Base-by-base conservation (phyloP, 2,797 vertebrate species). In the Pseudopleuronectes americanus region DNA sequence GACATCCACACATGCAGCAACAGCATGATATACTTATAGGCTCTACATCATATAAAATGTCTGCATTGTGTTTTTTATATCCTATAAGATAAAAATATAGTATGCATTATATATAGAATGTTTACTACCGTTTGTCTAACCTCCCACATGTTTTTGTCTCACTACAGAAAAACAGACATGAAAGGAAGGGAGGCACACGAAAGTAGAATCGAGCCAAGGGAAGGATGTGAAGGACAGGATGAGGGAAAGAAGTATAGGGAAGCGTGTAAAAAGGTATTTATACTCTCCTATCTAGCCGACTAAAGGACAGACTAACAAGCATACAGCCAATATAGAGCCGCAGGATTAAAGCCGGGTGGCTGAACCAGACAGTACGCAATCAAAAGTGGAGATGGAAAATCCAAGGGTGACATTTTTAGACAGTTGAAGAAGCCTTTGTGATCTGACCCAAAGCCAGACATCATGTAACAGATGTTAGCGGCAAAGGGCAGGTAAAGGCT, bases 171-270 rank as follows among this genome's bases (percentile, higher is more conserved):
- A 77, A 79, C 33, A 33, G 56, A 64, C 28, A 43, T 38, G 23
- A 77, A 78, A 84, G 90, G 90, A 91, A 92, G 92, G 87, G 90
- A 89, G 67, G 51, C 79, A 85, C 84, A 89, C 77, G 73, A 90
- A 85, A 88, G 80, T 84, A 84, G 85, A 89, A 89, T 86, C 55
- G 31, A 79, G 77, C 28, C 1, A 6, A 76, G 69, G 85, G 84
- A 87, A 91, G 86, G 89, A 92, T 86, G 81, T 87, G 76, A 88
- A 87, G 81, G 70, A 90, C 88, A 90, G 88, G 92, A 92, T 80
- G 86, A 87, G 79, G 78, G 74, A 74, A 76, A 88, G 84, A 89
- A 84, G 78, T 73, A 81, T 53, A 85, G 83, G 88, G 73, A 88
- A 86, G 58, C 64, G 69, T 86, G 79, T 86, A 77, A 85, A 67